Conservation (phyloP, 1,140 invertebrate genomes). For the Paralvinella palmiformis region DNA sequence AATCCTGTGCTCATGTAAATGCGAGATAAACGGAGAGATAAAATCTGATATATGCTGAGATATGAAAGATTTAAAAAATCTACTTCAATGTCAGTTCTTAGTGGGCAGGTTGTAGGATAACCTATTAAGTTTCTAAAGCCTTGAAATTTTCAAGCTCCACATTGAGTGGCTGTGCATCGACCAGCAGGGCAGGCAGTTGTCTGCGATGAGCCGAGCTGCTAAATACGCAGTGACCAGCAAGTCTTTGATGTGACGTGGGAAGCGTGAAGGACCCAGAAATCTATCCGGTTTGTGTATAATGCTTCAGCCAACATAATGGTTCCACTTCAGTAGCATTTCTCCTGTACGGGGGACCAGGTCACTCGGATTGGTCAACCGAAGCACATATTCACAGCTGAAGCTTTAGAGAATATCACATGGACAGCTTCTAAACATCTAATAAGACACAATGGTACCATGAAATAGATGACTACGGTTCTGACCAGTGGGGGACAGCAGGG, state of each 20-base stretch:
- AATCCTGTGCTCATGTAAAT: background rate
- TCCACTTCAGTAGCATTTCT: no score
- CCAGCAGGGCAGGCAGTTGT: conserved; percentile 18
- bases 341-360: no score
- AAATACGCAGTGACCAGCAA: conserved; percentile 19
- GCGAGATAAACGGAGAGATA: background rate
- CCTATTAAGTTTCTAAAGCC: conserved; percentile 18
- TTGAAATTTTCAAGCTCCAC: conserved; percentile 20
- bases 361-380: no score
- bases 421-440: no score
- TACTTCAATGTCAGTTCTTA: background rate
- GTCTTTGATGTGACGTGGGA: conserved; percentile 22
- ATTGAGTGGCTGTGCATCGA: background rate
- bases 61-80: background rate
- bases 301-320: no score
- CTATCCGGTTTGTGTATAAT: background rate
- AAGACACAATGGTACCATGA: no score
- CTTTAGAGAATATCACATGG: no score
- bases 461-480: no score
- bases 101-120: conserved; percentile 9
- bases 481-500: no score
- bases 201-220: conserved; percentile 19
- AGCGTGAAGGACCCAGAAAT: background rate
- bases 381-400: no score
- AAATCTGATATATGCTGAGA: background rate